phyloP scores from a whole-genome alignment of 92 coral and sea anemone genomes.

The Epizoanthus ramosus region DNA sequence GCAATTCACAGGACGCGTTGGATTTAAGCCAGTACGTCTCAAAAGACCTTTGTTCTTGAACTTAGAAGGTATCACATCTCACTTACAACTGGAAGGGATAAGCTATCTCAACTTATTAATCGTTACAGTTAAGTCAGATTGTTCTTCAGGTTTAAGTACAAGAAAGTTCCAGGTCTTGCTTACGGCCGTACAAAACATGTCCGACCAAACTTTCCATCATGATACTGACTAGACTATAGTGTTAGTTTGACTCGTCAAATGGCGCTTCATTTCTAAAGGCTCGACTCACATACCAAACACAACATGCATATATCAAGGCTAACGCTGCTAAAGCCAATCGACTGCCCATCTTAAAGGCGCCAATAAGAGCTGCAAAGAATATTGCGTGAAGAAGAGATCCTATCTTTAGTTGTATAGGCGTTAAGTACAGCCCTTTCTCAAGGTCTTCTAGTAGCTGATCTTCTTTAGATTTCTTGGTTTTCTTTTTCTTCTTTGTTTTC shows the following conservation, averaged over 20 bases:
- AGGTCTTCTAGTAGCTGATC: constrained; percentile 75
- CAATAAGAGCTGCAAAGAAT: constrained; percentile 78
- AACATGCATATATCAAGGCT: constrained; percentile 63
- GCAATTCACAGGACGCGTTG: too few relatives aligned
- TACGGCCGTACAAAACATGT: too few relatives aligned
- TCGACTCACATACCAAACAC: constrained; percentile 61
- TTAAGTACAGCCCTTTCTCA: constrained; percentile 64
- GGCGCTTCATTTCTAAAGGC: constrained; percentile 21
- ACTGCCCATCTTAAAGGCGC: constrained; percentile 74
- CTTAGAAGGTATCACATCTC: too few relatives aligned
- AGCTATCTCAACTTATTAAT: too few relatives aligned
- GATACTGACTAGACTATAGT: too few relatives aligned
- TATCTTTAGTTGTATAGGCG: constrained; percentile 73
- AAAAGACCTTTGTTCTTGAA: too few relatives aligned
- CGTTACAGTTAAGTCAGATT: too few relatives aligned
- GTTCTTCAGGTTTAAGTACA: too few relatives aligned
- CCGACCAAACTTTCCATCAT: too few relatives aligned
- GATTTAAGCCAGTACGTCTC: too few relatives aligned
- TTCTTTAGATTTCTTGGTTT: constrained; percentile 62
- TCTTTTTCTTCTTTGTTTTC: constrained; percentile 73
- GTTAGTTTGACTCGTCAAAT: neutral
- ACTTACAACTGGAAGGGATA: too few relatives aligned
- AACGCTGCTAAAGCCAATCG: constrained; percentile 56
- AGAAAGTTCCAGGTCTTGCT: too few relatives aligned
- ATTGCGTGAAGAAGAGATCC: constrained; percentile 87